Evolutionary conservation across 1,140 invertebrate genomes (phyloP), one percentile per base, ranked within the genome.

Genomic region (Chymomyza costata): DNA sequence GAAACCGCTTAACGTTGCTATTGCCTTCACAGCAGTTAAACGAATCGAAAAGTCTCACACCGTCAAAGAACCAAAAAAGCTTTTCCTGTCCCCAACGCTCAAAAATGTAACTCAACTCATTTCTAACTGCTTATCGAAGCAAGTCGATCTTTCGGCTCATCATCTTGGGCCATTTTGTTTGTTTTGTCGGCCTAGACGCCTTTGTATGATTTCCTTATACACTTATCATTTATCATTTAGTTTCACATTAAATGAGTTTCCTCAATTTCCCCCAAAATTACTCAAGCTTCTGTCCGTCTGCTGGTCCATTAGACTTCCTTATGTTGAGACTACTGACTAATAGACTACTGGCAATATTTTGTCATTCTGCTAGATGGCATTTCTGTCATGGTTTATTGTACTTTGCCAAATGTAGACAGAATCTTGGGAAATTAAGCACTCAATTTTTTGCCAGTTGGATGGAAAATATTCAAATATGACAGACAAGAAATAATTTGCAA

Each of bases 391-490:
- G 51, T 45, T 25, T 25, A 8, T 25, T 25, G 21, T n/a, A n/a
- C n/a, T n/a, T n/a, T 25, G 3, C 21, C 21, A 5, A n/a, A n/a
- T 25, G 21, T 25, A 3, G 21, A 8, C 49, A 8, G 16, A 53
- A 31, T 73, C n/a, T n/a, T n/a, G n/a, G 66, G 71, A 78, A 71
- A 76, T 78, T 76, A 76, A 71, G 71, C 73, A 78, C 78, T 78
- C 62, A 76, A 76, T 76, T 76, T n/a, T 76, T 57, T 76, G 71
- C 71, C 66, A 76, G 53, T 78, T 63, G 66, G 53, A 43, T 53
- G 57, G n/a, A n/a, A n/a, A n/a, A n/a, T n/a, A 51, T 59, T 68
- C 32, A 34, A 73, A 67, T 67, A 59, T 73, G 68, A 45, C 63
- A 67, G 49, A 45, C 46, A 53, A 43, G 41, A 6, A 28, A 28